These are phyloP conservation scores for Chelonus formosanus DNA, from an alignment of 2,888 invertebrate genomes.

Conservation along the genomic window DNA sequence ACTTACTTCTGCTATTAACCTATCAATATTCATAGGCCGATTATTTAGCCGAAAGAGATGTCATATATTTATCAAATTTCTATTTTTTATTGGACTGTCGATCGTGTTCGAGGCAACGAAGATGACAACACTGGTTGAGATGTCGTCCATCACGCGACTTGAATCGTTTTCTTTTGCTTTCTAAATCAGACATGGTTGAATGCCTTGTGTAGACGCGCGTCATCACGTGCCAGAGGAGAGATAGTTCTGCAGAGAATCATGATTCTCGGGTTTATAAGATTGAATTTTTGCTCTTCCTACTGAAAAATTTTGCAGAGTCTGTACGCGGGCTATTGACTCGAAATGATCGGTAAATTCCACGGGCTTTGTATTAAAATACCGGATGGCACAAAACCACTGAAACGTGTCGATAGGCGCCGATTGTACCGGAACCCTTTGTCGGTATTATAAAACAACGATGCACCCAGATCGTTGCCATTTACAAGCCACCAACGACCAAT, in stretches of 20 bases:
- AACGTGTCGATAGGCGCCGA: slow-evolving; percentile 45
- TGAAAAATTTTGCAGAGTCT: slow-evolving; percentile 27
- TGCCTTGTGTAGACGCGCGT: slow-evolving; percentile 30
- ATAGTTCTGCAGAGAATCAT: slow-evolving; percentile 31
- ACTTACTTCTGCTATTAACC: too few relatives aligned
- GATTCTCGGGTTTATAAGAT: slow-evolving; percentile 18
- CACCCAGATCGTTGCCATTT: neutral
- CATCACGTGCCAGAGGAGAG: slow-evolving; percentile 41
- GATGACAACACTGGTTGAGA: slow-evolving; percentile 9
- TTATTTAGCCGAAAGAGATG: too few relatives aligned
- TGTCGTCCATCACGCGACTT: slow-evolving; percentile 15
- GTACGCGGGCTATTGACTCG: slow-evolving; percentile 13
- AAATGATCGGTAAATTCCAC: slow-evolving; percentile 29
- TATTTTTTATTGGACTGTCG: too few relatives aligned
- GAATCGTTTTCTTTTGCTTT: slow-evolving; percentile 30
- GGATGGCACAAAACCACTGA: slow-evolving; percentile 40
- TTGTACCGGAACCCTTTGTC: slow-evolving; percentile 40
- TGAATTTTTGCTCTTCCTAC: slow-evolving; percentile 32
- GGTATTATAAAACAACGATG: slow-evolving; percentile 25
- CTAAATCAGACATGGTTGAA: slow-evolving; percentile 36
- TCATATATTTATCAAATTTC: too few relatives aligned
- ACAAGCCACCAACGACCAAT: too few relatives aligned
- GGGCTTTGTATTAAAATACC: slow-evolving; percentile 40
- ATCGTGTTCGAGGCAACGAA: too few relatives aligned
- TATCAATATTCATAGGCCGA: too few relatives aligned